Base-by-base conservation (phyloP, 2,888 invertebrate genomes). In the Drosophila setosimentum region DNA sequence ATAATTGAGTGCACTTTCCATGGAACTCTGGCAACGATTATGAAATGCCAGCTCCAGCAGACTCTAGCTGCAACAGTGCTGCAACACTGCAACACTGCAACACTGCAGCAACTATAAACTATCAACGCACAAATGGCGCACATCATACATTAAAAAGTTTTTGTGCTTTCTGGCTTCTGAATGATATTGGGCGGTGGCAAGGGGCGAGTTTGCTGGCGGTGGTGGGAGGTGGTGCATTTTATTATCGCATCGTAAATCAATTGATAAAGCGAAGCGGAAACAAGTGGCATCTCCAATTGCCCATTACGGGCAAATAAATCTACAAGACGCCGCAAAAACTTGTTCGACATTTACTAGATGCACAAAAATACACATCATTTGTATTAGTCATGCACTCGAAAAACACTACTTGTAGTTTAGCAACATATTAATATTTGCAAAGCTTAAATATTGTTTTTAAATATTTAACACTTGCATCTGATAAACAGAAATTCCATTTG, bases 1-100 rank as follows among this genome's bases (percentile, higher is more conserved):
- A 91, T 91, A 91, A 87, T 87, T 89, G 88, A 87, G 87, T 87
- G 91, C 85, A 89, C 88, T 89, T 87, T 87, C 90, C 90, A 86
- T 67, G 85, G 90, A 86, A 86, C 90, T 88, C 89, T 80, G 83
- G 89, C 85, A 85, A 72, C 90, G 90, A 84, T 89, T 89, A 84
- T 87, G 84, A 84, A 84, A 84, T 84, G 88, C 88, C 87, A 68
- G 59, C 61, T 45, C 24, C 45, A 40, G 33, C 21, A 45, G 32
- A 55, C 62, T 29, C 24, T 61, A 27, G 62, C 61, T 24, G 33
- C 49, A 40, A 51, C 59, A 33, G 42, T 59, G 30, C n/a, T n/a
- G n/a, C n/a, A n/a, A n/a, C n/a, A n/a, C n/a, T n/a, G n/a, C 30
- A 53, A 24, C 54, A 35, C 30, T 33, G 35, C 35, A 54, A 49